Percentiles rank a stretch among this genome's conserved stretches.
These are phyloP conservation scores for Phyllotreta cruciferae DNA, from an alignment of 2,888 invertebrate genomes.

Conservation along the genomic window DNA sequence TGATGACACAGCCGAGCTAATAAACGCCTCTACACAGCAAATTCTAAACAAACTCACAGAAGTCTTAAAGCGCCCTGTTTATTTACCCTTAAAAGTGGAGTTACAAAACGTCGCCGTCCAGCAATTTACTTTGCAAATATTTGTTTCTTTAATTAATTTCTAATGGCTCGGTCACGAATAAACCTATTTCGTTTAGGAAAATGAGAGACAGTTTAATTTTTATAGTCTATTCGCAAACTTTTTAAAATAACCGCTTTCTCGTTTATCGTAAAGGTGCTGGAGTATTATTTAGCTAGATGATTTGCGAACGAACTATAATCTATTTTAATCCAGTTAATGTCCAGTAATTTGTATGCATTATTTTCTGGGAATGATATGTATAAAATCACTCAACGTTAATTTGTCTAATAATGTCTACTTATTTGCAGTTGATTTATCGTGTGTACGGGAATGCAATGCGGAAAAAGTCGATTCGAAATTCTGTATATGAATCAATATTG, in stretches of 20 bases:
- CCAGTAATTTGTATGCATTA: too few relatives aligned
- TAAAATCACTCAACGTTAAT: conserved; percentile 1
- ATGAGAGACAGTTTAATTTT: neutral
- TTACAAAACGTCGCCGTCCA: neutral
- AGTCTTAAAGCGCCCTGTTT: neutral
- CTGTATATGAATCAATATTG: neutral
- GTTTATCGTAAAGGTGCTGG: too few relatives aligned
- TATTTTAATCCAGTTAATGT: too few relatives aligned
- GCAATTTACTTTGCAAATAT: conserved; percentile 12
- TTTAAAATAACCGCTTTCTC: too few relatives aligned
- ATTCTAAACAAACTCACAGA: neutral
- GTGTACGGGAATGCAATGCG: too few relatives aligned
- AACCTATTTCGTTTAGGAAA: neutral
- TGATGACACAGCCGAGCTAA: neutral
- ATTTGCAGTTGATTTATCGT: too few relatives aligned
- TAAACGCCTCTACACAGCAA: neutral
- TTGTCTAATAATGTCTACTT: neutral
- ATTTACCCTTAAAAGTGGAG: neutral
- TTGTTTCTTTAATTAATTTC: conserved; percentile 8
- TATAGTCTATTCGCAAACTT: neutral
- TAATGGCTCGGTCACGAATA: neutral
- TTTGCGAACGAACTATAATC: too few relatives aligned
- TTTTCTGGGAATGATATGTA: neutral
- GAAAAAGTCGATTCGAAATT: neutral
- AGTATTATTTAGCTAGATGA: too few relatives aligned